A percentile compares a stretch with the other conserved stretches of the same genome.
These are phyloP conservation scores for Pachycephala philippinensis DNA, from an alignment of 2,113 vertebrate genomes.

Conservation along the genomic window DNA sequence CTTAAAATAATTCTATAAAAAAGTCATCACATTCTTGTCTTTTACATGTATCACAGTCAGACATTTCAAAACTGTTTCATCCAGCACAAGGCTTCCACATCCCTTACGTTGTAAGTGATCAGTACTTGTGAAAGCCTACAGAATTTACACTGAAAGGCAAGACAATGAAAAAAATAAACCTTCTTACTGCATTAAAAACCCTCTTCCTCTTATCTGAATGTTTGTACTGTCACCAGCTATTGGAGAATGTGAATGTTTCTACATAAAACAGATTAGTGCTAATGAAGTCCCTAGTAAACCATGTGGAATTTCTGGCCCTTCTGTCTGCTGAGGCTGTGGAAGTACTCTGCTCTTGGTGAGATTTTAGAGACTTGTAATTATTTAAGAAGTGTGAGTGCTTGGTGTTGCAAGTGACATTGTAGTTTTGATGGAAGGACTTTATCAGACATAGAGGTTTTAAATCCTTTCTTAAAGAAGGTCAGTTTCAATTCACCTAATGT, in stretches of 20 bases:
- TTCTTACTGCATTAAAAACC: neutral
- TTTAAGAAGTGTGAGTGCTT: neutral
- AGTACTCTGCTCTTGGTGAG: neutral
- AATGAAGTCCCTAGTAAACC: constrained; percentile 19
- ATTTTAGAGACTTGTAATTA: neutral
- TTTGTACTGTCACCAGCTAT: constrained; percentile 25
- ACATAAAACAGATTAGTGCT: neutral
- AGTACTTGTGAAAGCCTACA: neutral
- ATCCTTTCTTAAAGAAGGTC: neutral
- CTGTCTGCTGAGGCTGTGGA: neutral
- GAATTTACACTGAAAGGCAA: neutral
- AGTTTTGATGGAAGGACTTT: neutral
- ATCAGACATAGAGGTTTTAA: neutral
- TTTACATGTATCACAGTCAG: neutral
- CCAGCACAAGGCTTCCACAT: neutral
- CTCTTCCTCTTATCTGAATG: neutral
- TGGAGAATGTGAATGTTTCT: neutral
- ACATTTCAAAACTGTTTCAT: constrained; percentile 18
- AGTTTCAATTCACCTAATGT: neutral
- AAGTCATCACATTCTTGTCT: constrained; percentile 14
- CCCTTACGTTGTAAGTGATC: neutral
- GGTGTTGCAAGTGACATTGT: neutral
- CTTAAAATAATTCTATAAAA: constrained; percentile 47
- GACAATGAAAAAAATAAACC: neutral
- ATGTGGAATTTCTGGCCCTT: constrained; percentile 4